Evolutionary conservation across 1,140 invertebrate genomes (phyloP).

Genomic region (Heliconius himera): DNA sequence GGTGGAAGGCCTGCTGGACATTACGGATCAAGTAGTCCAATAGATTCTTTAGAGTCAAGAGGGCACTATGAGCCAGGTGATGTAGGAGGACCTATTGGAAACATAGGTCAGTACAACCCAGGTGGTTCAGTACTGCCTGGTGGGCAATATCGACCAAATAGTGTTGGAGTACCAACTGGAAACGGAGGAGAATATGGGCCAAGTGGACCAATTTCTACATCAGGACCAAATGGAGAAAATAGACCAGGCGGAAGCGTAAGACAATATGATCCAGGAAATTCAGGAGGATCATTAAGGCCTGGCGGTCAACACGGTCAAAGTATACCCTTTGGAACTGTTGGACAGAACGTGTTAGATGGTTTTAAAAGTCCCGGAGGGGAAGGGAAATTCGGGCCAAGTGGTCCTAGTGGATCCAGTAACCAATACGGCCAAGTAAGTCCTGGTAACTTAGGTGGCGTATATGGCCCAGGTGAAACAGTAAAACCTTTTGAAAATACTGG

Average conservation of each 20-base stretch:
- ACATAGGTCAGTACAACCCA: conserved; percentile 25
- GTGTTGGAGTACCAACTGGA: not conserved
- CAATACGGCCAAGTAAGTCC: not conserved
- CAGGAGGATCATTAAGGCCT: not conserved
- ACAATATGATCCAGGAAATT: conserved; percentile 8
- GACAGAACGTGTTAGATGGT: conserved; percentile 23
- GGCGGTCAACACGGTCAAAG: conserved; percentile 30
- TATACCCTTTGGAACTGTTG: conserved; percentile 10
- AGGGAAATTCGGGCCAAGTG: conserved; percentile 26
- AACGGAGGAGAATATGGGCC: conserved; percentile 12
- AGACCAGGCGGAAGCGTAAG: not conserved
- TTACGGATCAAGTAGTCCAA: conserved; percentile 20
- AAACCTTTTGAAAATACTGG: not conserved
- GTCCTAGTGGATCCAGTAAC: not conserved
- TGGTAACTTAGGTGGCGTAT: not conserved
- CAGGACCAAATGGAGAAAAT: not conserved
- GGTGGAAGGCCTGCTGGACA: conserved; percentile 23
- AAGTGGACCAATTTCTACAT: not conserved
- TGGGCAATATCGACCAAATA: conserved; percentile 27
- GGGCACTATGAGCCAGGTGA: conserved; percentile 16
- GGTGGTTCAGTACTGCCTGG: conserved; percentile 2
- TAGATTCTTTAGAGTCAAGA: not conserved
- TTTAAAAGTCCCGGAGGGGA: not conserved
- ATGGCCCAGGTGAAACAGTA: not conserved
- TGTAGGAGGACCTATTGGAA: conserved; percentile 26